These are phyloP conservation scores for Andinoacara biseriatus DNA, from an alignment of 2,113 vertebrate genomes.

Conservation along the genomic window DNA sequence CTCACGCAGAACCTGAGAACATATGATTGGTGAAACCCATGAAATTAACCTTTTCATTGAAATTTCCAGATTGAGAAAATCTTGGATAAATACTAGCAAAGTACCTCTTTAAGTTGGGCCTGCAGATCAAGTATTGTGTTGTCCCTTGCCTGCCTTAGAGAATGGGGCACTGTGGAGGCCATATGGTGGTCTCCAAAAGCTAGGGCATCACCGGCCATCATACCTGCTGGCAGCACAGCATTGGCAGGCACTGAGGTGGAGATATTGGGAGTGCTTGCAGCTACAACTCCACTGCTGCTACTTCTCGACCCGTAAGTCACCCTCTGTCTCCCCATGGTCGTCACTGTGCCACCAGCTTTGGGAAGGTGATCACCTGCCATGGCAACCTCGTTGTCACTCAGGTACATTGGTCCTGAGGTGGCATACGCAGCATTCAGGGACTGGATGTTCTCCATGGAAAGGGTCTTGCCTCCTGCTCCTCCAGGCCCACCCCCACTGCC, in stretches of 20 bases:
- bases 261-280: slow-evolving; percentile 97
- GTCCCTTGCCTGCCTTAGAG: slow-evolving; percentile 93
- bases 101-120: slow-evolving; percentile 94
- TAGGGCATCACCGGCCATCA: slow-evolving; percentile 88
- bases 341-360: slow-evolving; percentile 90
- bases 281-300: slow-evolving; percentile 87
- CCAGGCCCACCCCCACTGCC: slow-evolving; percentile 89
- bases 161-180: slow-evolving; percentile 97
- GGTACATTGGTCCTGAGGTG: slow-evolving; percentile 95
- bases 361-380: slow-evolving; percentile 88
- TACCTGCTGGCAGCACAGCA: slow-evolving; percentile 79
- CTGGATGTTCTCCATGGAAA: slow-evolving; percentile 99
- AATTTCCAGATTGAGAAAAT: not conserved
- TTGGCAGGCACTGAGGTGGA: slow-evolving; percentile 77
- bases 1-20: slow-evolving; percentile 83
- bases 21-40: not conserved
- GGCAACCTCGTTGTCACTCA: slow-evolving; percentile 94
- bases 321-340: slow-evolving; percentile 87
- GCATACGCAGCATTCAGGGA: slow-evolving; percentile 97
- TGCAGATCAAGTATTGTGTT: slow-evolving; percentile 98
- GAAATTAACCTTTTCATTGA: not conserved
- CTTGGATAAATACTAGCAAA: not conserved
- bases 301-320: slow-evolving; percentile 87
- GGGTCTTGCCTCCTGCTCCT: slow-evolving; percentile 90
- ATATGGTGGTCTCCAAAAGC: slow-evolving; percentile 96